These are phyloP conservation scores for Phaedon cochleariae DNA, from an alignment of 2,888 invertebrate species.

Conservation along the genomic window DNA sequence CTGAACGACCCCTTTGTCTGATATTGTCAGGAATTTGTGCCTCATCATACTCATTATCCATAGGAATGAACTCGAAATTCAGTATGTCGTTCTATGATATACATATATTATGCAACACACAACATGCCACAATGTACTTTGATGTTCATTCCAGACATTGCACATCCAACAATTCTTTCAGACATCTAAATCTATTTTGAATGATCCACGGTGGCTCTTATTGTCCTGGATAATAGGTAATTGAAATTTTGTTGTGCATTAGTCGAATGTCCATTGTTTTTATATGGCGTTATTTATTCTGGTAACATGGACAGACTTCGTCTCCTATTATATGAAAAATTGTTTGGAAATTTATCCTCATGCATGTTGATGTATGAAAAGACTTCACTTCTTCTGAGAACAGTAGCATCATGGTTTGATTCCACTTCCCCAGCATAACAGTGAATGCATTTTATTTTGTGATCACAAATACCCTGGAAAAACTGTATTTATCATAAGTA, in stretches of 20 bases:
- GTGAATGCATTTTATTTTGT: not conserved
- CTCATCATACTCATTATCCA: too few species aligned
- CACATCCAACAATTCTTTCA: not conserved
- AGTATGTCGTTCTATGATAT: not conserved
- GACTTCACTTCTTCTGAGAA: not conserved
- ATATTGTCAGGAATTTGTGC: too few species aligned
- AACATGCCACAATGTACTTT: not conserved
- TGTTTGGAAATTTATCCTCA: too few species aligned
- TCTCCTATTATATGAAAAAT: not conserved
- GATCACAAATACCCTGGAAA: conserved; percentile 6
- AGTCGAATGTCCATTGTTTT: conserved; percentile 4
- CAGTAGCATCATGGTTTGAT: not conserved
- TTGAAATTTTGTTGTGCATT: too few species aligned
- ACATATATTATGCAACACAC: not conserved
- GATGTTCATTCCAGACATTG: not conserved
- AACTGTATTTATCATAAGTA: too few species aligned
- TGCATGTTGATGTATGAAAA: too few species aligned
- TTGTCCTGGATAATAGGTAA: too few species aligned
- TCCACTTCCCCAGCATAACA: conserved; percentile 7
- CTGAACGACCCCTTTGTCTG: not conserved
- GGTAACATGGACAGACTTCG: not conserved
- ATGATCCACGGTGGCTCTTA: too few species aligned
- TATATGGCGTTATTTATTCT: not conserved
- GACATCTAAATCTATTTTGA: too few species aligned
- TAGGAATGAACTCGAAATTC: not conserved